Evolutionary conservation across 1,140 invertebrate species (phyloP), one percentile per base, ranked within the genome.

Genomic region (Drosophila punjabiensis): DNA sequence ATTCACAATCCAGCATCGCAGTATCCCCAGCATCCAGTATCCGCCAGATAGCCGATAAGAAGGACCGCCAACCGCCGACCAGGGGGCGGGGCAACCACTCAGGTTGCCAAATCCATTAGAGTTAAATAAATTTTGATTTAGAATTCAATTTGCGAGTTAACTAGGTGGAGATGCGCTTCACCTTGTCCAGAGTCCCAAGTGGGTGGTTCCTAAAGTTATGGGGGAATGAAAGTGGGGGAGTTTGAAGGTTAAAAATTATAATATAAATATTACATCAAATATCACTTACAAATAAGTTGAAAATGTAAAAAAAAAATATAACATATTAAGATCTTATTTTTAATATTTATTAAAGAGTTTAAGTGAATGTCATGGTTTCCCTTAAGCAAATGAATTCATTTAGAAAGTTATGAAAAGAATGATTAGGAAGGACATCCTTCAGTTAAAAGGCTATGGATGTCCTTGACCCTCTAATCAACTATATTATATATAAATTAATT

Each of bases 51-150:
- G 37, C 63, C 65, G 62, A 65, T 70, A 64, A 48, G 78, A 28
- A 47, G 58, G 45, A 10, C 59, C 56, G 24, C 37, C 53, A 55
- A 24, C 53, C 32, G 33, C 59, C 39, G 20, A 30, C 60, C 41
- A 45, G 59, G 64, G 48, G 47, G 56, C 35, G 33, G 52, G 45
- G 24, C 52, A 81, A 65, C 65, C 84, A 77, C 73, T 83, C 84
- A 76, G 71, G 24, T 81, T 82, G 71, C 85, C 81, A 89, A 81
- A 81, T 76, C 81, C 85, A 89, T 88, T 88, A 88, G 81, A 88
- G 85, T 85, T 89, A 89, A 84, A 84, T 81, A 85, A 71, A 89
- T 89, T 89, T 81, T 63, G 77, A 89, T 70, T 79, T 71, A 89
- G 78, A 81, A 85, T 88, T 89, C 75, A 88, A 88, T 89, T 89